Percentiles rank a stretch among this genome's conserved stretches.
Conservation (phyloP, 2,888 invertebrate species). For the Ophioninae sp. region DNA sequence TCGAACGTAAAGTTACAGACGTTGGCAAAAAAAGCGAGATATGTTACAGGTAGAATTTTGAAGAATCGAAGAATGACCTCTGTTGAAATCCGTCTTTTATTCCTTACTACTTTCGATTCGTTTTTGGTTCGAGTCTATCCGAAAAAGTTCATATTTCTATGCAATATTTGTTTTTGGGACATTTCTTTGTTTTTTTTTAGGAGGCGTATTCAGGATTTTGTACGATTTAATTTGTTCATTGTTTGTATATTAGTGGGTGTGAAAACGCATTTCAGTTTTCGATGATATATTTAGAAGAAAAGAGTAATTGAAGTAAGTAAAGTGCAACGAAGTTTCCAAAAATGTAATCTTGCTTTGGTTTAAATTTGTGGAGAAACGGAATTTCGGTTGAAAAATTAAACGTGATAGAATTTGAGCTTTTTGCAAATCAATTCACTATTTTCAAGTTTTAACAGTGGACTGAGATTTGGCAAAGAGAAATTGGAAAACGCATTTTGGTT, state of each 20-base stretch:
- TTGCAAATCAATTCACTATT: too few relatives aligned
- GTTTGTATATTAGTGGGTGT: background rate
- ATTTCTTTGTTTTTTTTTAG: background rate
- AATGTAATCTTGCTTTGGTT: too few relatives aligned
- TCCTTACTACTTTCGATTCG: background rate
- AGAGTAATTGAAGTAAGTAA: background rate
- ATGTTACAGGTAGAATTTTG: background rate
- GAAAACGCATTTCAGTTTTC: background rate
- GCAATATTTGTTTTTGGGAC: background rate
- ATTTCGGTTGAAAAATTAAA: too few relatives aligned
- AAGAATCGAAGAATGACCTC: background rate
- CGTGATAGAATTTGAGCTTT: too few relatives aligned
- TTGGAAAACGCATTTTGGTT: too few relatives aligned
- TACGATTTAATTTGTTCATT: background rate
- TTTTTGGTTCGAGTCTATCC: background rate
- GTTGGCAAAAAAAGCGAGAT: background rate
- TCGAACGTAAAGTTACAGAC: background rate
- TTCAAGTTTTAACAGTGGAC: too few relatives aligned
- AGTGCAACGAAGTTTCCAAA: too few relatives aligned
- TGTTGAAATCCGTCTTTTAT: background rate
- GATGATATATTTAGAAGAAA: background rate
- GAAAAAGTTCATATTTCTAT: background rate
- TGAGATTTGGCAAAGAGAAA: too few relatives aligned
- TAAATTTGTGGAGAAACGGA: too few relatives aligned
- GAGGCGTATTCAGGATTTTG: background rate